Evolutionary conservation across 2,113 vertebrate species (phyloP), one percentile per base, ranked within the genome.

Genomic region (Geococcyx californianus): DNA sequence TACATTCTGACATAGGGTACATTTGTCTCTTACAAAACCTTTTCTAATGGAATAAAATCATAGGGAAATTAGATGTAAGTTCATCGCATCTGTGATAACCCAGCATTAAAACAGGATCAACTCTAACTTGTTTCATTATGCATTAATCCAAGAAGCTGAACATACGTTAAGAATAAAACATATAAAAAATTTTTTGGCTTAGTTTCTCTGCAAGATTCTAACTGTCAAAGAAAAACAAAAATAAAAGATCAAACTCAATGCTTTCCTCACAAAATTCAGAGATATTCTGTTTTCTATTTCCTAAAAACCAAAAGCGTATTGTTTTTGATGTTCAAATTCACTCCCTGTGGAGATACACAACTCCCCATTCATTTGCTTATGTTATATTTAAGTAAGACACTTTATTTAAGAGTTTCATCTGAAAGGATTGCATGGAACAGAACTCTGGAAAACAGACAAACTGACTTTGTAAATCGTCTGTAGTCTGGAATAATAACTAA

Each of bases 401-500:
- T 33, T 82, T 72, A 67, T 72, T 88, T 76, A 68, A 84, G 63
- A 83, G 16, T 64, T 91, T 83, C 67, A 72, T 75, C 28, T 68
- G 52, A 94, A 94, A 93, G 16, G 16, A 76, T 0, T 1, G 36
- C 36, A 78, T 18, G 20, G 16, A 51, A 56, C 38, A 85, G 31
- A 29, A 72, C 47, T 74, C 87, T 33, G 31, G 47, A 91, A 55
- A 90, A 87, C 23, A 73, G n/a, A 59, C 18, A 95, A 63, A 21
- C 70, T 87, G 72, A 87, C 72, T 93, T 90, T 83, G 51, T 77
- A 92, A 95, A 23, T 84, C 74, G 16, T 91, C 67, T 82, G 23
- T 91, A 73, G 42, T 54, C 40, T 69, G 59, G 58, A 86, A 83
- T 52, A 89, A 80, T 64, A 87, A 36, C 20, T 18, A 84, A 42